Evolutionary conservation across 2,113 vertebrate genomes (phyloP).

Genomic region (Todiramphus chloris): DNA sequence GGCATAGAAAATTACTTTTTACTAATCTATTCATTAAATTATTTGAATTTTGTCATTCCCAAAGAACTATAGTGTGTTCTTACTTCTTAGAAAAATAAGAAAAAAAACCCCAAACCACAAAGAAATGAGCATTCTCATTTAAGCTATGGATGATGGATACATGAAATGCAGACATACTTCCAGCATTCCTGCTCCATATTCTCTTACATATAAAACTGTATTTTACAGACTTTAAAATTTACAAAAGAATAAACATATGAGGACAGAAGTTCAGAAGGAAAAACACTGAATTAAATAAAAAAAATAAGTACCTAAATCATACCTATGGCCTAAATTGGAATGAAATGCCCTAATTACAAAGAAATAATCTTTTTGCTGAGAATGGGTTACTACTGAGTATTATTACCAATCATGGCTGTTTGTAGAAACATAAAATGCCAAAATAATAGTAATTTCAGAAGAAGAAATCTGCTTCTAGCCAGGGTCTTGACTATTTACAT

Average conservation of each 20-base stretch:
- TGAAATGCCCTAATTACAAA: conserved; percentile 54
- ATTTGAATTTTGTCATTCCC: neutral
- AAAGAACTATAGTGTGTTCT: neutral
- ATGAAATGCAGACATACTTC: neutral
- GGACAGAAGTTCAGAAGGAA: neutral
- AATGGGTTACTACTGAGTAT: conserved; percentile 42
- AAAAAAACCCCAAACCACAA: neutral
- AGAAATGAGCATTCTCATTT: neutral
- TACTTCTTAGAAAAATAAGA: neutral
- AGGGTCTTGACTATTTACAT: neutral
- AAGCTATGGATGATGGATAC: neutral
- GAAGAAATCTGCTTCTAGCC: conserved; percentile 25
- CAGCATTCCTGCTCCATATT: neutral
- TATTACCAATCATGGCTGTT: conserved; percentile 38
- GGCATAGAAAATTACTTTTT: neutral
- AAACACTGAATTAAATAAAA: neutral
- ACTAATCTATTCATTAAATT: neutral
- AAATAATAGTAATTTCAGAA: conserved; percentile 51
- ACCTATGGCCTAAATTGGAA: conserved; percentile 9
- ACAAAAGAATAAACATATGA: neutral
- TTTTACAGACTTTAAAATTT: neutral
- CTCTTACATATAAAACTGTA: neutral
- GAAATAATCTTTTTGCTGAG: conserved; percentile 48
- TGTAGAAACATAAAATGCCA: conserved; percentile 1
- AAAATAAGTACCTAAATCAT: neutral